These are phyloP conservation scores for Danaus plexippus DNA, from an alignment of 1,140 invertebrate species.

Conservation along the genomic window DNA sequence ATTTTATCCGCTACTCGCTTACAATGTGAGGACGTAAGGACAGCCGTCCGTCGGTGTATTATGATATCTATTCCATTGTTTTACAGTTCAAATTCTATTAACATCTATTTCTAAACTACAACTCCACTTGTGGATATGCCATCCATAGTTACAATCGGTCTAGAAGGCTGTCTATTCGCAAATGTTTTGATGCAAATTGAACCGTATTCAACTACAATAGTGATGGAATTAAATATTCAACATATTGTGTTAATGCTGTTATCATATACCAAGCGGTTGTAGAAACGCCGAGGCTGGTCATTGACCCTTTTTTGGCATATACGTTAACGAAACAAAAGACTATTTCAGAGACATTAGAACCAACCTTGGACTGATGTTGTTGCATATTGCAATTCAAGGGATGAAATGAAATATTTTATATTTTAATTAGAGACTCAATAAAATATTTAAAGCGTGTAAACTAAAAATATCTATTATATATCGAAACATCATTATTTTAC, in stretches of 20 bases:
- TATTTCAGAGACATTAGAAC: slow-evolving; percentile 57
- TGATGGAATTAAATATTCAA: slow-evolving; percentile 30
- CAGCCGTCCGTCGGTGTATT: slow-evolving; percentile 24
- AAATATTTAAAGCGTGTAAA: too few species aligned
- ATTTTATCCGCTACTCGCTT: slow-evolving; percentile 58
- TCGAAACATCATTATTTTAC: too few species aligned
- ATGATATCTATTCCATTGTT: slow-evolving; percentile 28
- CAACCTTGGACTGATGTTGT: slow-evolving; percentile 51
- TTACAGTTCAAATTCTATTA: slow-evolving; percentile 46
- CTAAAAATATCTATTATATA: too few species aligned
- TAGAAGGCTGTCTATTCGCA: slow-evolving; percentile 46
- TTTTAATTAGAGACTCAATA: neutral
- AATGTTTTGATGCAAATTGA: slow-evolving; percentile 35
- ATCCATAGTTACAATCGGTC: slow-evolving; percentile 31
- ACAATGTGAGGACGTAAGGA: slow-evolving; percentile 28
- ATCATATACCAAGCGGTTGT: slow-evolving; percentile 43
- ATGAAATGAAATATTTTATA: slow-evolving; percentile 8
- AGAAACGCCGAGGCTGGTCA: slow-evolving; percentile 69
- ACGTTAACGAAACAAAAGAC: slow-evolving; percentile 65
- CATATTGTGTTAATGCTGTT: slow-evolving; percentile 35
- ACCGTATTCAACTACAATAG: slow-evolving; percentile 43
- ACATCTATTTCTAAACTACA: slow-evolving; percentile 29
- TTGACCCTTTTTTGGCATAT: slow-evolving; percentile 68
- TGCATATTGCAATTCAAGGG: slow-evolving; percentile 24
- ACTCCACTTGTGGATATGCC: slow-evolving; percentile 22